A percentile compares a stretch with the other conserved stretches of the same genome.
phyloP scores from a whole-genome alignment of 2,888 invertebrate species.

The Sericinus montela region DNA sequence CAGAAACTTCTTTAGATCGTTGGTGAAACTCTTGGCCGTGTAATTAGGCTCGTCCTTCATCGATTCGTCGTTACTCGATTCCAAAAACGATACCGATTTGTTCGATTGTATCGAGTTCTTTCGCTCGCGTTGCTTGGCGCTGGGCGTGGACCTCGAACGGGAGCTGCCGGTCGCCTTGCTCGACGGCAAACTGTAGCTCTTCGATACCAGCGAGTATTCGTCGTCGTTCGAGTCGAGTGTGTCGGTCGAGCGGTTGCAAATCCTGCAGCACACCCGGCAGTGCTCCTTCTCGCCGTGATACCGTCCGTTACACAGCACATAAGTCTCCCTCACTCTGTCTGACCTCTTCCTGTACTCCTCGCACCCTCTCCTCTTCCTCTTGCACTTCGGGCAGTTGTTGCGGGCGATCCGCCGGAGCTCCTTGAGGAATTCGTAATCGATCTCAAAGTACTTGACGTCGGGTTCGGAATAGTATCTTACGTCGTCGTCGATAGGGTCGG shows the following conservation, averaged over 20 bases:
- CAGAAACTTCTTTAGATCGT: constrained; percentile 70
- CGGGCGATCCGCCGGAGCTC: constrained; percentile 65
- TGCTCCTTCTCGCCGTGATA: constrained; percentile 62
- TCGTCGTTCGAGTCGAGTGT: constrained; percentile 63
- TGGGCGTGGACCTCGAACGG: constrained; percentile 39
- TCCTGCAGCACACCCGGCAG: constrained; percentile 58
- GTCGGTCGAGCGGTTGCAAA: constrained; percentile 62
- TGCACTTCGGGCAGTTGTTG: constrained; percentile 65
- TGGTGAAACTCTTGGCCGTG: constrained; percentile 74
- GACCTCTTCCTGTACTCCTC: constrained; percentile 31
- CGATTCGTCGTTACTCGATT: constrained; percentile 63
- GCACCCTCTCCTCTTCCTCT: constrained; percentile 37
- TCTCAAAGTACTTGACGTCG: constrained; percentile 72
- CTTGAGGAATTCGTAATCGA: constrained; percentile 70
- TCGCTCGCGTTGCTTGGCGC: constrained; percentile 40
- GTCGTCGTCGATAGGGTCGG: constrained; percentile 48
- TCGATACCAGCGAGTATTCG: constrained; percentile 60
- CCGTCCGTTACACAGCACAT: constrained; percentile 58
- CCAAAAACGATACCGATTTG: constrained; percentile 72
- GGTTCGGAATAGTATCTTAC: constrained; percentile 71
- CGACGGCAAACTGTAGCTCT: constrained; percentile 53
- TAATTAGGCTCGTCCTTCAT: constrained; percentile 69
- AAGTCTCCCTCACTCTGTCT: constrained; percentile 39
- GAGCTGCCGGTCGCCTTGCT: constrained; percentile 32
- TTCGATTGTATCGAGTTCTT: constrained; percentile 70